phyloP scores from a whole-genome alignment of 2,888 invertebrate species.

The Scaptomyza reducta region DNA sequence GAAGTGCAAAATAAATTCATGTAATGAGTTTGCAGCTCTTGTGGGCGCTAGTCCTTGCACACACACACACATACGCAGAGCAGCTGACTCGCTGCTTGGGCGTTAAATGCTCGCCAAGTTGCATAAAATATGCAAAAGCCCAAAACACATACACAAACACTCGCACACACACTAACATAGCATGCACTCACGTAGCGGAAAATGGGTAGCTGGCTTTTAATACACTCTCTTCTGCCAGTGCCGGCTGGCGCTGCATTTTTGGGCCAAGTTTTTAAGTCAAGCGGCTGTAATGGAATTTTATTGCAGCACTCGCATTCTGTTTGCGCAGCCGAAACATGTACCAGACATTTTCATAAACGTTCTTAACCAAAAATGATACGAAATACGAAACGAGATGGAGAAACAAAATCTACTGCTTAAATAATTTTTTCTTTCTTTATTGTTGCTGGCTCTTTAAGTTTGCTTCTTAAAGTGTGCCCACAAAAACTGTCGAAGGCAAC shows the following conservation, averaged over 20 bases:
- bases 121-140: constrained; percentile 76
- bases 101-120: constrained; percentile 76
- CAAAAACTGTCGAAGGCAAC: constrained; percentile 56
- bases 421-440: not conserved
- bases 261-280: constrained; percentile 73
- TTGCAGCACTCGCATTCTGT: constrained; percentile 73
- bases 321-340: constrained; percentile 74
- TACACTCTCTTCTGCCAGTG: constrained; percentile 54
- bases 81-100: constrained; percentile 21
- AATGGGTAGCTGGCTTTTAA: constrained; percentile 67
- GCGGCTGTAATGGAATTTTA: constrained; percentile 77
- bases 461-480: constrained; percentile 21
- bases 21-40: constrained; percentile 77
- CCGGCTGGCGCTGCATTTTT: constrained; percentile 49
- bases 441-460: constrained; percentile 38
- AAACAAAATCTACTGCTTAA: constrained; percentile 8
- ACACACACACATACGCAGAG: constrained; percentile 16
- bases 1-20: constrained; percentile 79
- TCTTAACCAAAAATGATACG: constrained; percentile 24
- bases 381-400: constrained; percentile 2
- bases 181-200: constrained; percentile 66
- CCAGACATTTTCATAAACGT: constrained; percentile 76
- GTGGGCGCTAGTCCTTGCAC: constrained; percentile 45
- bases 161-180: constrained; percentile 8
- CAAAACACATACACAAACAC: constrained; percentile 39